Evolutionary conservation across 2,113 vertebrate genomes (phyloP).

Genomic region (Sylvia atricapilla): DNA sequence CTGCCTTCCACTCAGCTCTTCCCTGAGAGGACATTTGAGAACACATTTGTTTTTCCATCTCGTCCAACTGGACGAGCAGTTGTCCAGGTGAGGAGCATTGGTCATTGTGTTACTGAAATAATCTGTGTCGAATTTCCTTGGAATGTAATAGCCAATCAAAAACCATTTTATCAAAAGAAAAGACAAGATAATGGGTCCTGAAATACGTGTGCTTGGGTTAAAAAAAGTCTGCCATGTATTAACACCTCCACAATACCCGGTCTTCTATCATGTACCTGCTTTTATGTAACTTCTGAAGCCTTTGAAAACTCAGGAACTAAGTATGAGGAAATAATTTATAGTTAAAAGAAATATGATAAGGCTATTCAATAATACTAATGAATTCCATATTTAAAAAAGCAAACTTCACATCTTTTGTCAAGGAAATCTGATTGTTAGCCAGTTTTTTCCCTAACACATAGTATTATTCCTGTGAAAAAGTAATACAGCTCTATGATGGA

Average conservation of each 20-base stretch:
- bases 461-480: not conserved
- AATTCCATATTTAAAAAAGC: not conserved
- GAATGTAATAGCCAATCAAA: not conserved
- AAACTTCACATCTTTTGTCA: not conserved
- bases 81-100: not conserved
- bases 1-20: not conserved
- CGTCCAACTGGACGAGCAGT: not conserved
- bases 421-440: not conserved
- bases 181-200: not conserved
- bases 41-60: not conserved
- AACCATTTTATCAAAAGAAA: not conserved
- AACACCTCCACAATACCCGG: not conserved
- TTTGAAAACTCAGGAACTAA: not conserved
- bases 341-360: not conserved
- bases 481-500: not conserved
- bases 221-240: not conserved
- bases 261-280: not conserved
- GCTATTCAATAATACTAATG: not conserved
- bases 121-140: not conserved
- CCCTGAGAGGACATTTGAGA: not conserved
- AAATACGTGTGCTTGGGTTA: not conserved
- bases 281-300: not conserved
- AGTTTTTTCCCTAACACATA: not conserved
- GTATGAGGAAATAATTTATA: not conserved
- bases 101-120: not conserved